Evolutionary conservation across 2,888 invertebrate species (phyloP).

Genomic region (Pemphredon lugubris): DNA sequence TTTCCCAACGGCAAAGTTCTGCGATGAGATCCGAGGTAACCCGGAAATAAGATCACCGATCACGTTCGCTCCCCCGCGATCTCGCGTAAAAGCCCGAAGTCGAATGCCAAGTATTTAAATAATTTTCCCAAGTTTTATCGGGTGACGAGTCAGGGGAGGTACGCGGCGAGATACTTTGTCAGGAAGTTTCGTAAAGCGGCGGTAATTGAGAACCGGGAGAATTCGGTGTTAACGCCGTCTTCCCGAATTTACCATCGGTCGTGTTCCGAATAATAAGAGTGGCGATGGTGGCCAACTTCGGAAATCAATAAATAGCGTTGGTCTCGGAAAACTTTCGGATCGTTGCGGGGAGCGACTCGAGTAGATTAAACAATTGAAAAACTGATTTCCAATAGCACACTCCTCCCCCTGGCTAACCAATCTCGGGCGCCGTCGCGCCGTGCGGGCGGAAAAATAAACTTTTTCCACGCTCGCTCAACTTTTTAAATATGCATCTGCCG

Average conservation of each 20-base stretch:
- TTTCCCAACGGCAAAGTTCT: no score
- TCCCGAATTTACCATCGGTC: slow-evolving; percentile 28
- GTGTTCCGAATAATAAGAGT: slow-evolving; percentile 49
- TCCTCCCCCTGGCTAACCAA: background rate
- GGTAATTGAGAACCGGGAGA: slow-evolving; percentile 32
- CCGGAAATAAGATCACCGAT: background rate
- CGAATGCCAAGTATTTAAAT: slow-evolving; percentile 31
- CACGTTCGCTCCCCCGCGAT: slow-evolving; percentile 15
- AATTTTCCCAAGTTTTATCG: slow-evolving; percentile 43
- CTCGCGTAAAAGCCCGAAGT: slow-evolving; percentile 7
- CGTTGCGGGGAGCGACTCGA: slow-evolving; percentile 10
- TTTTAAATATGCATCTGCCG: background rate
- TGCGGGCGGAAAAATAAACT: background rate
- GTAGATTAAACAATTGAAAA: slow-evolving; percentile 54
- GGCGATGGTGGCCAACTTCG: slow-evolving; percentile 14
- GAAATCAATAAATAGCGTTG: slow-evolving; percentile 46
- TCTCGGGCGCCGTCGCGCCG: background rate
- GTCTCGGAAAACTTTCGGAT: slow-evolving; percentile 18
- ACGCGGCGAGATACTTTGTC: background rate
- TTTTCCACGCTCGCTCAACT: background rate
- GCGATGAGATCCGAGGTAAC: slow-evolving; percentile 28
- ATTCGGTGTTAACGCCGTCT: slow-evolving; percentile 44
- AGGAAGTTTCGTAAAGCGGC: slow-evolving; percentile 24
- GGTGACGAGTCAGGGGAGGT: slow-evolving; percentile 2
- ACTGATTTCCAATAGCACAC: slow-evolving; percentile 27